phyloP scores from a whole-genome alignment of 2,888 invertebrate genomes.

The Calameuta idolon region DNA sequence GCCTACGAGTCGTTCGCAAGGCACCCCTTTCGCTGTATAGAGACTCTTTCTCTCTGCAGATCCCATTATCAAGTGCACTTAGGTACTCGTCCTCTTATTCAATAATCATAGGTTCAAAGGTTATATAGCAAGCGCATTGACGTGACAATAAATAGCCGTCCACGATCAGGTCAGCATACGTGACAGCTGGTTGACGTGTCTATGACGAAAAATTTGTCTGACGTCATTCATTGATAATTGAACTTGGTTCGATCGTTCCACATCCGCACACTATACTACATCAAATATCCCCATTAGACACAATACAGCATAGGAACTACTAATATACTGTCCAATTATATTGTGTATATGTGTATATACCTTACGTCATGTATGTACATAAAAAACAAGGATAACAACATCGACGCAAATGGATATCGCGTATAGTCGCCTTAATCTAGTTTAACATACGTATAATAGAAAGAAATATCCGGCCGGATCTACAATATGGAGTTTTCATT shows the following conservation, averaged over 20 bases:
- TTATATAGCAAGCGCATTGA: background rate
- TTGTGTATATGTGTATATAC: background rate
- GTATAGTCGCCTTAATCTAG: background rate
- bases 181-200: background rate
- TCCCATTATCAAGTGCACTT: background rate
- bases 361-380: background rate
- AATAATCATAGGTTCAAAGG: background rate
- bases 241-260: slow-evolving; percentile 7
- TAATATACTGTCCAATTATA: background rate
- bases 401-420: background rate
- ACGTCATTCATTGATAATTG: slow-evolving; percentile 21
- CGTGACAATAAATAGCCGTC: background rate
- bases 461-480: background rate
- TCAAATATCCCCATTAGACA: background rate
- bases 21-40: background rate
- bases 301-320: background rate
- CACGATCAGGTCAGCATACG: background rate
- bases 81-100: background rate
- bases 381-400: background rate
- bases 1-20: background rate
- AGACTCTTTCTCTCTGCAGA: background rate
- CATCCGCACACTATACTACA: background rate
- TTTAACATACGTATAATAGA: background rate
- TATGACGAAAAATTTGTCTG: slow-evolving; percentile 11
- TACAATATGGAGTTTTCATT: background rate